Percentiles rank a stretch among this genome's conserved stretches.
Evolutionary conservation across 2,888 invertebrate species (phyloP).

Genomic region (Macrosiphum euphorbiae): DNA sequence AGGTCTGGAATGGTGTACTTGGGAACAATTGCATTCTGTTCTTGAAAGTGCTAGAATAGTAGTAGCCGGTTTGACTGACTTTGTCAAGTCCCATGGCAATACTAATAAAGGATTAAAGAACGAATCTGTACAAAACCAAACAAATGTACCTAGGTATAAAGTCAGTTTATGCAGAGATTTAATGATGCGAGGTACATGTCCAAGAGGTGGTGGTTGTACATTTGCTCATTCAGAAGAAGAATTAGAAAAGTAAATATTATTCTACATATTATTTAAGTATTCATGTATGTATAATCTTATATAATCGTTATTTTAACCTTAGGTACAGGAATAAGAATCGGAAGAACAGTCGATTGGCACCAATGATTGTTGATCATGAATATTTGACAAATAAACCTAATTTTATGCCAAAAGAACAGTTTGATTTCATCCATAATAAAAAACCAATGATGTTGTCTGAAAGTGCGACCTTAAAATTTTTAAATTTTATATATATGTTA

Average conservation of each 20-base stretch:
- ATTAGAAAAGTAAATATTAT: constrained; percentile 78
- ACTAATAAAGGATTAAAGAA: constrained; percentile 69
- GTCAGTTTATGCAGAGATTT: constrained; percentile 85
- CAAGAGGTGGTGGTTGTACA: constrained; percentile 87
- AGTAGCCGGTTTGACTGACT: constrained; percentile 83
- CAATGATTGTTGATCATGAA: constrained; percentile 47
- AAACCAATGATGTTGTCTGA: constrained; percentile 54
- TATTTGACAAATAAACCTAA: constrained; percentile 50
- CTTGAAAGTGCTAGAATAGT: constrained; percentile 80
- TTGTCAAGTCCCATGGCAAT: constrained; percentile 81
- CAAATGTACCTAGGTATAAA: constrained; percentile 66
- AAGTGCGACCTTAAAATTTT: constrained; percentile 16
- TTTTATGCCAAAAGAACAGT: constrained; percentile 61
- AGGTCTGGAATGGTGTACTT: constrained; percentile 77
- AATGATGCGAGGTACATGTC: constrained; percentile 83
- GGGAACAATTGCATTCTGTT: constrained; percentile 78
- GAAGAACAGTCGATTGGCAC: constrained; percentile 70
- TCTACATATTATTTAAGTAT: not conserved
- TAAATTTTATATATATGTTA: not conserved
- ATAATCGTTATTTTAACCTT: constrained; percentile 65
- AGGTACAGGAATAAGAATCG: constrained; percentile 78
- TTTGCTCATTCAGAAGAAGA: constrained; percentile 95
- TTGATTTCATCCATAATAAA: constrained; percentile 54
- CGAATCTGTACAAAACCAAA: constrained; percentile 50
- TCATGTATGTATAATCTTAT: too few species aligned